Base-by-base conservation (phyloP, 2,888 invertebrate genomes). In the Spodoptera littoralis region DNA sequence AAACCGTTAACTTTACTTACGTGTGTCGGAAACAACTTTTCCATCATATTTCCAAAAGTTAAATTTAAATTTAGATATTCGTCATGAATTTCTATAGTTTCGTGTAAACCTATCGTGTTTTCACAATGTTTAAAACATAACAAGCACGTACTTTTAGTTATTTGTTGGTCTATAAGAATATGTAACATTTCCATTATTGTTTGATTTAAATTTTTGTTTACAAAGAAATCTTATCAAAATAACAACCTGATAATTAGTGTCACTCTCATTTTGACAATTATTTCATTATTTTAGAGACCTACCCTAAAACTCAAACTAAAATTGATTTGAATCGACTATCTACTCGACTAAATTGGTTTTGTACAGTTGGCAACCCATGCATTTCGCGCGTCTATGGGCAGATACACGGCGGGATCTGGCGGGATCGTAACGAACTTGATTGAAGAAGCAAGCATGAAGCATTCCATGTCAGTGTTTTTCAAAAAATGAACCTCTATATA, bases 41-140 rank as follows among this genome's bases (percentile, higher is more conserved):
- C 77, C 54, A 87, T 70, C 57, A 91, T 84, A 62, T 80, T 76
- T 42, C 66, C 63, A 36, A 91, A 62, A 18, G 80, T 81, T 43
- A 81, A 46, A 53, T 57, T 78, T 9, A 72, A 65, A 47, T 55
- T 69, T 27, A 75, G 65, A 51, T 73, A 70, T 57, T 85, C 78
- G 36, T 79, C 77, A 42, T 71, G 65, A 60, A 90, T 76, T 63
- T 83, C 76, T 62, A 77, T 52, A 42, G 82, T 45, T 27, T 79
- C 79, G 12, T 68, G 30, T 55, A 79, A 73, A 70, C 69, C 70
- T 27, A 59, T 65, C 11, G 70, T 70, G 6, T 76, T 76, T 2
- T 66, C 65, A 30, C 75, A 67, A 43, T 73, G 61, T 65, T 85
- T 86, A 30, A 80, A 89, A 79, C 90, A 90, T n/a, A 90, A 65